phyloP scores from a whole-genome alignment of 2,797 vertebrate genomes.

The Parauchenoglanis punctatus region DNA sequence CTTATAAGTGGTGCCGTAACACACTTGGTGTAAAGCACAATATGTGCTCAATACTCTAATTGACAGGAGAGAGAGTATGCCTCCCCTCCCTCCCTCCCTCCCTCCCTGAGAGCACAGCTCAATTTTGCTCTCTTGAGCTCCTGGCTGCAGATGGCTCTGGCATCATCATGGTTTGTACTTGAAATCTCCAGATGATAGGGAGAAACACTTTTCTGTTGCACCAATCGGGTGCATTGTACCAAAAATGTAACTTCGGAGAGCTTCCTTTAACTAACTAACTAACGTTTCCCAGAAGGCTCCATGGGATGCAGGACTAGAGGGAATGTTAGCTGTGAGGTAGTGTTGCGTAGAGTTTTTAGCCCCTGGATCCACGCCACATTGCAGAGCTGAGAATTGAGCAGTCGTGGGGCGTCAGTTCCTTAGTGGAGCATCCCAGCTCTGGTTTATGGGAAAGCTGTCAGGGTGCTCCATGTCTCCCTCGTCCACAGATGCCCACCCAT shows the following conservation, averaged over 20 bases:
- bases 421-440: conserved; percentile 29
- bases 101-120: too few species aligned
- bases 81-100: too few species aligned
- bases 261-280: not conserved
- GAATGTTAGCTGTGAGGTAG: not conserved
- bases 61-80: too few species aligned
- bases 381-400: conserved; percentile 40
- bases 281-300: not conserved
- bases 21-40: too few species aligned
- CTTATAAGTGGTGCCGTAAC: too few species aligned
- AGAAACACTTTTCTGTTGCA: too few species aligned
- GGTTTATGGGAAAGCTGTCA: conserved; percentile 43
- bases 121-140: too few species aligned
- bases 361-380: conserved; percentile 5
- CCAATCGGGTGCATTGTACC: not conserved
- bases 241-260: not conserved
- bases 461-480: conserved; percentile 40
- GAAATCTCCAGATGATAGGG: too few species aligned
- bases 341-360: not conserved
- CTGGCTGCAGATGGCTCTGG: too few species aligned
- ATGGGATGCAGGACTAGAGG: not conserved
- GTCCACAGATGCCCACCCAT: conserved; percentile 42
- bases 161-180: too few species aligned
- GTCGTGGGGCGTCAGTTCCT: conserved; percentile 16
- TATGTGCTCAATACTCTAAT: too few species aligned